Conservation (phyloP, 2,113 vertebrate genomes). For the Tangachromis dhanisi region DNA sequence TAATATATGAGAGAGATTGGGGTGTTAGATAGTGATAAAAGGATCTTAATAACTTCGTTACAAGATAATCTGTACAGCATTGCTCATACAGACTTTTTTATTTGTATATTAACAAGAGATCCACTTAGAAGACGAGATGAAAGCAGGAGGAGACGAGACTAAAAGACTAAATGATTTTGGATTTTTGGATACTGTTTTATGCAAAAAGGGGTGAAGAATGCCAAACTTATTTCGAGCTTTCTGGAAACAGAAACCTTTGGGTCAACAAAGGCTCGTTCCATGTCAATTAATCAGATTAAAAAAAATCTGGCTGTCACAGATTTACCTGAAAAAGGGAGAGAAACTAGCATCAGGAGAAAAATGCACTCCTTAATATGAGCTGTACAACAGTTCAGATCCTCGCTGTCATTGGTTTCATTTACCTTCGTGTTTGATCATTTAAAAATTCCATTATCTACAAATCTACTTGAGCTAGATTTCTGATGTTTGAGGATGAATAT, state of each 20-base stretch:
- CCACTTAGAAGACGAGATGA: background rate
- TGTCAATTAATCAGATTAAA: background rate
- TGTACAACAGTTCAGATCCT: background rate
- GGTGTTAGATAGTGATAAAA: background rate
- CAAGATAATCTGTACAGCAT: background rate
- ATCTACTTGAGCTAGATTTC: background rate
- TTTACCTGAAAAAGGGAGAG: background rate
- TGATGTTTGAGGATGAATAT: background rate
- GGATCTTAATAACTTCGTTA: background rate
- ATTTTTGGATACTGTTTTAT: background rate
- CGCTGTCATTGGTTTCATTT: background rate
- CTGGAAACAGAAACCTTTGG: background rate
- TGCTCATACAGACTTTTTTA: background rate
- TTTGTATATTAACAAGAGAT: background rate
- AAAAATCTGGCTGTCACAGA: background rate
- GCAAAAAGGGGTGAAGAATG: background rate
- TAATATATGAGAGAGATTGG: background rate
- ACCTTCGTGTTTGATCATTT: background rate
- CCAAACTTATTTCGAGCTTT: background rate
- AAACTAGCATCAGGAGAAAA: background rate
- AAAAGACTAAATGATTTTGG: background rate
- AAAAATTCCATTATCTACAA: background rate
- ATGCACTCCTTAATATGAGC: background rate
- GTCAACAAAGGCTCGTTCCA: background rate
- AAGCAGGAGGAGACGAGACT: background rate